Evolutionary conservation across 2,797 vertebrate species (phyloP), one percentile per base, ranked within the genome.

Genomic region (Takifugu rubripes): DNA sequence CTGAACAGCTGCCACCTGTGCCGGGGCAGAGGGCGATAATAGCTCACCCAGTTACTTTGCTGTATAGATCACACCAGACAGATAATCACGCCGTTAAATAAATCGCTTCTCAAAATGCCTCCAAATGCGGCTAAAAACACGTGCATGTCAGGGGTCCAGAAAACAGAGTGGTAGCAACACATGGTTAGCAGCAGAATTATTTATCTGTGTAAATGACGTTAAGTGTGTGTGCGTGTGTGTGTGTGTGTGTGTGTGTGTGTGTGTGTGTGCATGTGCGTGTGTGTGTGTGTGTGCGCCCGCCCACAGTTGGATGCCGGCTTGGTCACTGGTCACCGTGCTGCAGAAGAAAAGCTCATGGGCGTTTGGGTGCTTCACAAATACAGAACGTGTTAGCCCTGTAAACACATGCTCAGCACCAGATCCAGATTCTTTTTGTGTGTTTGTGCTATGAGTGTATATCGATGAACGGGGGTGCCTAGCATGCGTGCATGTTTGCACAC

Each of bases 371-470:
- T 84, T 74, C 70, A 66, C 64, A 74, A 70, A 82, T 71, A 73
- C 68, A 68, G 59, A 84, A 74, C 77, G 72, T 57, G 72, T 51
- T 72, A 44, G 58, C 8, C 42, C 59, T 50, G 64, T 79, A 84
- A 88, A 82, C 88, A 89, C 85, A 89, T 87, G 86, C 82, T 86
- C 66, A 43, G 54, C 53, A 64, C 77, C 78, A 81, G 75, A 79
- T 83, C 76, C 77, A 80, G 70, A 83, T 76, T 75, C 57, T 69
- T 68, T 78, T 61, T 75, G 52, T 52, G 54, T 61, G 64, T 17
- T 61, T 43, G 57, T 9, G 1, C 55, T 14, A 9, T 27, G 25
- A 26, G 25, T 27, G 25, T 49, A 14, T 26, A 16, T 3, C 25
- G 4, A 12, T 49, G 47, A 45, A 46, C 47, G 58, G 46, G 58